phyloP scores from a whole-genome alignment of 1,140 invertebrate species.

The Pseudomyrmex pallidus region DNA sequence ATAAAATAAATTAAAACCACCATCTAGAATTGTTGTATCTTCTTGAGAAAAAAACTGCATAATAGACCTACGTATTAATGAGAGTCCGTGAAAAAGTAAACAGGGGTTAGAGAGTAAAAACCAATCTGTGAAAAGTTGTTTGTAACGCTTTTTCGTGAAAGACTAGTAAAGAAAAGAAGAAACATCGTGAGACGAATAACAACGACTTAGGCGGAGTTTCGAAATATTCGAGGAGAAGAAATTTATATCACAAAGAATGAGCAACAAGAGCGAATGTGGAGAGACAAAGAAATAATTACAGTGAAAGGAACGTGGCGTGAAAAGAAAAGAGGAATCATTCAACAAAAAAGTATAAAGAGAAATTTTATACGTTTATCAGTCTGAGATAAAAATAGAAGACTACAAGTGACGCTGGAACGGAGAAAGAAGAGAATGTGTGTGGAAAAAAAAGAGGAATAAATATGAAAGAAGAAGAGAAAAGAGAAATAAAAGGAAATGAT shows the following conservation, averaged over 20 bases:
- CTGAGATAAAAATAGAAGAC: constrained; percentile 24
- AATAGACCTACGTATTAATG: constrained; percentile 82
- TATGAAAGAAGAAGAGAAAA: constrained; percentile 42
- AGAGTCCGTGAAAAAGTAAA: constrained; percentile 29
- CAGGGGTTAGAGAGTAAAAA: background rate
- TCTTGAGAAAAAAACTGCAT: constrained; percentile 80
- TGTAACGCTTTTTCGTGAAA: background rate
- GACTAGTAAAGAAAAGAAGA: background rate
- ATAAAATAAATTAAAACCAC: constrained; percentile 72
- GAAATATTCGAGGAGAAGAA: constrained; percentile 36
- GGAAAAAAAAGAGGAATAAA: constrained; percentile 52
- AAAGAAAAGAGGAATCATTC: constrained; percentile 37
- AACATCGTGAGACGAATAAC: constrained; percentile 36
- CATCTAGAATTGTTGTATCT: constrained; percentile 80
- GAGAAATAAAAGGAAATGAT: constrained; percentile 1
- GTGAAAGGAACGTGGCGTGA: background rate
- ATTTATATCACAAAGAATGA: background rate
- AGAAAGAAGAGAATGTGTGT: constrained; percentile 63
- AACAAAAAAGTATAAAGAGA: constrained; percentile 23
- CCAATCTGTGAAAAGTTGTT: background rate
- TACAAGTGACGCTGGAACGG: constrained; percentile 9
- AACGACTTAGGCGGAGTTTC: constrained; percentile 9
- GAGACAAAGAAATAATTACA: constrained; percentile 8
- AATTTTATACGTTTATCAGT: constrained; percentile 3
- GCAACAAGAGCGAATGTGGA: constrained; percentile 3